These are phyloP conservation scores for Garra rufa DNA, from an alignment of 2,113 vertebrate species.

Conservation along the genomic window DNA sequence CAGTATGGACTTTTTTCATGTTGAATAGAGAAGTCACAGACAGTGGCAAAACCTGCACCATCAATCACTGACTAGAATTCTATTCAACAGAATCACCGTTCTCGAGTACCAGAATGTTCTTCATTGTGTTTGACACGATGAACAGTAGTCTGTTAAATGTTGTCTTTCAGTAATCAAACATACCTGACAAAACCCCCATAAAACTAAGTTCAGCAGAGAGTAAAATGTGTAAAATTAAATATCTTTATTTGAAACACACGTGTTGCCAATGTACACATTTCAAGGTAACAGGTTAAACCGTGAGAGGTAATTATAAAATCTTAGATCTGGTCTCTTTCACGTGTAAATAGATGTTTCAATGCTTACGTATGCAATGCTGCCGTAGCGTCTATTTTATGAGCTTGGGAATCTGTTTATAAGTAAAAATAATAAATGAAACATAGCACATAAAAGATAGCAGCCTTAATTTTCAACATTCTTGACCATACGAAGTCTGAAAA, in stretches of 20 bases:
- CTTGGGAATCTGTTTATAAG: not conserved
- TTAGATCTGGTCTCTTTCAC: slow-evolving; percentile 2
- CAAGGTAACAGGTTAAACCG: slow-evolving; percentile 56
- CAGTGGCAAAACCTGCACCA: not conserved
- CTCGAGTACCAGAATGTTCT: not conserved
- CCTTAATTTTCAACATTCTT: slow-evolving; percentile 38
- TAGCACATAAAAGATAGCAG: slow-evolving; percentile 30
- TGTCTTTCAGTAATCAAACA: not conserved
- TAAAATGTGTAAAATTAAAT: slow-evolving; percentile 64
- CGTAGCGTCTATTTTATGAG: not conserved
- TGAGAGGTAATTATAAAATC: slow-evolving; percentile 27
- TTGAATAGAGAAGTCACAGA: slow-evolving; percentile 2
- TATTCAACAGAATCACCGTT: not conserved
- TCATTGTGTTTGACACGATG: not conserved
- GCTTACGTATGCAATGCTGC: slow-evolving; percentile 9
- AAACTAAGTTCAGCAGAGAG: not conserved
- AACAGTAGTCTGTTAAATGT: not conserved
- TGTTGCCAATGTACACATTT: slow-evolving; percentile 59
- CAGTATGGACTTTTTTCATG: slow-evolving; percentile 8
- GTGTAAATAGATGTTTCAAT: not conserved
- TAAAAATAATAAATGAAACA: slow-evolving; percentile 12
- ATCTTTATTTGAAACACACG: slow-evolving; percentile 65
- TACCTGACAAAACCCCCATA: not conserved
- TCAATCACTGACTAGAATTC: slow-evolving; percentile 22
- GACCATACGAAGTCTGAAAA: not conserved